Evolutionary conservation across 2,113 vertebrate species (phyloP).

Genomic region (Ophthalmotilapia sp.): DNA sequence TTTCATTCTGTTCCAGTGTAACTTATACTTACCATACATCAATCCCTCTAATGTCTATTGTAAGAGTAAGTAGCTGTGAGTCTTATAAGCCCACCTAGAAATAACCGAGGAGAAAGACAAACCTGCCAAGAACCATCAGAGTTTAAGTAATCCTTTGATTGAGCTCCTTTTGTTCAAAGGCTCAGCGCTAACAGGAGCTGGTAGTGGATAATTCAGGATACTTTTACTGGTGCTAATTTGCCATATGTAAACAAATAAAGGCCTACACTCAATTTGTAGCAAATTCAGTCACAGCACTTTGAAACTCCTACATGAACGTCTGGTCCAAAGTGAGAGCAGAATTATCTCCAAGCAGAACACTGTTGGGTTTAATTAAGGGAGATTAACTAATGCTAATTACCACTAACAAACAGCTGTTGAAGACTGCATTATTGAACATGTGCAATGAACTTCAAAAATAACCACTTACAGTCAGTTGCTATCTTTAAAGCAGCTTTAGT

Average conservation of each 20-base stretch:
- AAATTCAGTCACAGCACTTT: background rate
- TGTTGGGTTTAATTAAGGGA: background rate
- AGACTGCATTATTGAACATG: background rate
- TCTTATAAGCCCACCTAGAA: background rate
- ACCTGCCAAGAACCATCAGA: background rate
- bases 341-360: background rate
- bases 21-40: background rate
- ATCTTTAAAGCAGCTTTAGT: background rate
- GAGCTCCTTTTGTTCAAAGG: background rate
- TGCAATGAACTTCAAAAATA: background rate
- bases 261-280: background rate
- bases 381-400: background rate
- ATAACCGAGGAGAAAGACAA: background rate
- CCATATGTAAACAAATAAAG: background rate
- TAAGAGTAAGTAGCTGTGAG: background rate
- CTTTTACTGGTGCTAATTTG: background rate
- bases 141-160: background rate
- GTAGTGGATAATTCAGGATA: background rate
- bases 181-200: background rate
- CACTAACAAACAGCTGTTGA: background rate
- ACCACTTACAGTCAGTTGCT: background rate
- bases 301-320: background rate
- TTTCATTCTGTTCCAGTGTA: background rate
- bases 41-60: background rate
- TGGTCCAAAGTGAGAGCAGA: background rate